Evolutionary conservation across 1,140 invertebrate species (phyloP), one percentile per base, ranked within the genome.

Genomic region (Drosophila equinoxialis): DNA sequence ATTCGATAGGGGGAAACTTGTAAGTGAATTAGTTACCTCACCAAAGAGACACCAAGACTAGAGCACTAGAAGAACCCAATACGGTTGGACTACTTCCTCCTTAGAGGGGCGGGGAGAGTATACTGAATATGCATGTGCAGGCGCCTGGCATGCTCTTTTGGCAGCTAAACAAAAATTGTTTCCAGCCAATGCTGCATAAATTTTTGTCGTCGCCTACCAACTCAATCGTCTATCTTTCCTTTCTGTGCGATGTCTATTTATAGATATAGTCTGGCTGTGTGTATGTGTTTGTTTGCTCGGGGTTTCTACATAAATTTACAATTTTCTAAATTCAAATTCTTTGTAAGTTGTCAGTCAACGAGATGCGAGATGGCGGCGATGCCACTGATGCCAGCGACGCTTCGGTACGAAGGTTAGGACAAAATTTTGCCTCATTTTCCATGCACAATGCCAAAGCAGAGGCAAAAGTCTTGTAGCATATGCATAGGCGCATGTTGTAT

Each of bases 271-370:
- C 13, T 42, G 51, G 51, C 42, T 65, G 45, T 17, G 48, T 76
- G 58, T 41, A 58, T 68, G 33, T 70, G 76, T 64, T 55, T 70
- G 63, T 54, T 64, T 82, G 6, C 30, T 30, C 30, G 30, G 67
- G 82, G 45, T 67, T 81, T 79, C 84, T 83, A 87, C 84, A 87
- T 83, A 87, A 87, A 87, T 87, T 87, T 87, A 84, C 80, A 87
- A 87, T 89, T 87, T 87, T 83, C 84, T 81, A 87, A 87, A 87
- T 87, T 87, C 84, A 89, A 87, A 87, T 87, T 87, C 84, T 87
- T 87, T 87, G 84, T 87, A 80, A 89, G 84, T 87, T 87, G 84
- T 87, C 84, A 87, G 78, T 87, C 84, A 89, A 84, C 45, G 45
- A 51, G 20, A 51, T 10, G 45, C 17, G 45, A 8, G 17, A 23